Evolutionary conservation across 1,140 invertebrate species (phyloP), one percentile per base, ranked within the genome.

Genomic region (Saxidomus purpurata): DNA sequence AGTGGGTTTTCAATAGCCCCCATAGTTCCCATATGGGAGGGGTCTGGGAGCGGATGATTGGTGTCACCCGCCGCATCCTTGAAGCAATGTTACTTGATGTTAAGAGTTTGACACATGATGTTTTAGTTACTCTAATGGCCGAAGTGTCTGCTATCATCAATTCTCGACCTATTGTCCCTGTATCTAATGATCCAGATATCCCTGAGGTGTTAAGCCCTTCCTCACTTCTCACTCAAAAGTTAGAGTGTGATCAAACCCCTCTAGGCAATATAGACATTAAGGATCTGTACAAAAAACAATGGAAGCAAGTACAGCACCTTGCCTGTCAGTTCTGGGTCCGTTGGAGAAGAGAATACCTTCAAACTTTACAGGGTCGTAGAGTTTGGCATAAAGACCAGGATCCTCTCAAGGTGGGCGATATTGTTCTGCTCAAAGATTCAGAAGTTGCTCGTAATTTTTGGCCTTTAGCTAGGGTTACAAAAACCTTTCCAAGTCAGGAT

Each of bases 111-210:
- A 89, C 84, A 22, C 84, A 92, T 59, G 87, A 91, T 28, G 36
- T 74, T 52, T 40, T 91, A n/a, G 28, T 40, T 4, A 91, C 91
- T 0, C 85, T 91, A 19, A 61, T 91, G 74, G 61, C 69, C 19
- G 90, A 92, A 69, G 90, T 86, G 0, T 38, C 11, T 63, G 81
- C 90, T 1, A 87, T 91, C 19, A 88, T 91, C 25, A 91, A 90
- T 55, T 82, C 82, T 4, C 67, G 92, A 28, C 89, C 92, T 49
- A 81, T 92, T n/a, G 79, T 83, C 19, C 82, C 69, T 0, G 28
- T 89, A 15, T 82, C 85, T 25, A 2, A 47, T 55, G 84, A 86
- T 40, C 36, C 61, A 4, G 79, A 87, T 11, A 63, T 36, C 4
- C 87, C 90, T 19, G 19, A 36, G 9, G 6, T 61, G 11, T 49